These are phyloP conservation scores for Macquaria australasica DNA, from an alignment of 2,113 vertebrate genomes.

Conservation along the genomic window DNA sequence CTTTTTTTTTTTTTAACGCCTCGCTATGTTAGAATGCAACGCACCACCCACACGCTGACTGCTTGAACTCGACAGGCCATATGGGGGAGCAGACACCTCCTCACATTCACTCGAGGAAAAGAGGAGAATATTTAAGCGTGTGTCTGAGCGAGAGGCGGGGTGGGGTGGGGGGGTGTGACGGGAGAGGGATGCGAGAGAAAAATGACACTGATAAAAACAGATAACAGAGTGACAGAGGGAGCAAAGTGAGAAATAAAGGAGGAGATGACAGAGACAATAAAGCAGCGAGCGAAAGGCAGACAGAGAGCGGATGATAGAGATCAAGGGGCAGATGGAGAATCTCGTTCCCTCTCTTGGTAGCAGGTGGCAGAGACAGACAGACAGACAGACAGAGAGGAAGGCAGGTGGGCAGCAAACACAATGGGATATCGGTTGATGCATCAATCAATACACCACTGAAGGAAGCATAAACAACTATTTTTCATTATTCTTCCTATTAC, in stretches of 20 bases:
- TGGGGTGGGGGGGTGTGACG: conserved; percentile 37
- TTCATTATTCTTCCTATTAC: conserved; percentile 44
- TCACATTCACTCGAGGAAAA: conserved; percentile 45
- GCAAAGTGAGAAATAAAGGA: conserved; percentile 65
- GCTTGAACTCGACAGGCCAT: conserved; percentile 68
- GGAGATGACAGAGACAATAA: conserved; percentile 57
- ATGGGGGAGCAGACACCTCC: conserved; percentile 68
- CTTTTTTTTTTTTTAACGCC: neutral
- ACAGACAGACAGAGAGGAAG: conserved; percentile 26
- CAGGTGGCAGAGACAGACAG: conserved; percentile 45
- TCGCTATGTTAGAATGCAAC: conserved; percentile 48
- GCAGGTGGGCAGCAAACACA: conserved; percentile 31
- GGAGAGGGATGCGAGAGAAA: conserved; percentile 30
- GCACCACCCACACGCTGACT: conserved; percentile 57
- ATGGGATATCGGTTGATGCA: conserved; percentile 36
- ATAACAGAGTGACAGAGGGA: conserved; percentile 56
- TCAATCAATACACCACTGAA: conserved; percentile 52
- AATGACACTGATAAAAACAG: conserved; percentile 62
- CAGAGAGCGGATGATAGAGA: conserved; percentile 41
- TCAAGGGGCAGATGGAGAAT: conserved; percentile 59
- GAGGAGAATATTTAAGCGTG: conserved; percentile 35
- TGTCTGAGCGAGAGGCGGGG: conserved; percentile 13
- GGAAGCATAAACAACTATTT: conserved; percentile 30
- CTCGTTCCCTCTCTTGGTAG: conserved; percentile 21
- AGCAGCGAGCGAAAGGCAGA: conserved; percentile 42